Base-by-base conservation (phyloP, 1,140 invertebrate species). In the Gerris buenoi region DNA sequence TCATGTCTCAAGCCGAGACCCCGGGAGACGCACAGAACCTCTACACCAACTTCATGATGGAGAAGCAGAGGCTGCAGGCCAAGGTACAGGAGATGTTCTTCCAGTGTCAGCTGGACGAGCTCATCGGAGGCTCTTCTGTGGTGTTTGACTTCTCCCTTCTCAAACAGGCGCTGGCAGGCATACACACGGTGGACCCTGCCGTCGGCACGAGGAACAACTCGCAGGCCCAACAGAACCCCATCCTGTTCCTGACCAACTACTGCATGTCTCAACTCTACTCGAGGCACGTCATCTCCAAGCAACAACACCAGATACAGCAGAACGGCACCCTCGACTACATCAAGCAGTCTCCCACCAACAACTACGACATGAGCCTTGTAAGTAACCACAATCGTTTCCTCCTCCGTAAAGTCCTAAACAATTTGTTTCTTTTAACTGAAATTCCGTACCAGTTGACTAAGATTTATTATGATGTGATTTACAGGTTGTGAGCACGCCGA, bases 261-360 rank as follows among this genome's bases (percentile, higher is more conserved):
- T 88, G 84, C 74, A 86, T 84, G 81, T 85, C 85, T 3, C 84
- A 86, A 71, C 75, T 88, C n/a, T 88, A 86, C 75, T 83, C 85
- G 33, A 80, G 85, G 56, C 85, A 87, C 71, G 79, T 86, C 1
- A 71, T 85, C 1, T 80, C 81, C 63, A 84, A 84, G 71, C 83
- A 82, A 69, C 77, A 80, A 60, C 79, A 71, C 64, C 67, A 69
- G n/a, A 64, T 73, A 26, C 69, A 80, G 65, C 78, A 82, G 67
- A 84, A 84, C 68, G 82, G 82, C 26, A 78, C 78, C 57, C 79
- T 81, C 28, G 82, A 83, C 64, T 83, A 82, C 69, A 71, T 71
- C 75, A 79, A 69, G 76, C 79, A 46, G 33, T 46, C 33, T 46
- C 18, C 33, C 18, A 5, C 33, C 5, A 46, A 5, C 18, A 46